Evolutionary conservation across 2,797 vertebrate genomes (phyloP), one percentile per base, ranked within the genome.

Genomic region (Urosaurus nigricauda): DNA sequence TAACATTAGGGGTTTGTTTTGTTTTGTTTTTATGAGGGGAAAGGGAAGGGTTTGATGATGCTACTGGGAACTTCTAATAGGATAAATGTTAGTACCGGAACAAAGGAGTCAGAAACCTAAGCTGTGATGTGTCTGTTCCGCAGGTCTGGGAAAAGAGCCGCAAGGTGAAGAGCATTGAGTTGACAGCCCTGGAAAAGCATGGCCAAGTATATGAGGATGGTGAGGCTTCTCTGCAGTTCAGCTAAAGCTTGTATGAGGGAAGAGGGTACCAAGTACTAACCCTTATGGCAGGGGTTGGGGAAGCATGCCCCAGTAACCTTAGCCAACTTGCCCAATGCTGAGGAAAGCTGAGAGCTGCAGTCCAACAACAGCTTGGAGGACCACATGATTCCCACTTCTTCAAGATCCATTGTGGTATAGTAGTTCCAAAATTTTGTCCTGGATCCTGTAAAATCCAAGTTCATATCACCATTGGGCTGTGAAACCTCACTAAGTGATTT

Each of bases 111-210:
- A 32, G 75, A 90, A 58, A n/a, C 73, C 65, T 77, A 82, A 68
- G 21, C 8, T 73, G 37, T 7, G 7, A 0, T 35, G 0, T 83
- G 16, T 93, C 80, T 91, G 43, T 79, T 84, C 79, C 1, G 74
- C 93, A 99, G 99, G 96, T 99, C 88, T 99, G 99, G 99, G 98
- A 97, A 95, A 98, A 98, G 96, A 99, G 98, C 96, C 96, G 97
- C 60, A 99, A 99, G 92, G 96, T 98, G 94, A 99, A 98, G 95
- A 99, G 98, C 95, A 97, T 99, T 1, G 97, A 98, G 92, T 95
- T 99, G 91, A 98, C 98, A 0, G 98, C 97, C 0, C 96, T 99
- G 93, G 98, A 98, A 85, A 99, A 99, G 91, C 99, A 99, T 0
- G 98, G 98, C 85, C 98, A 97, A 1, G 97, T 99, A 81, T 99